Evolutionary conservation across 2,113 vertebrate species (phyloP), one percentile per base, ranked within the genome.

Genomic region (Megalops atlanticus): DNA sequence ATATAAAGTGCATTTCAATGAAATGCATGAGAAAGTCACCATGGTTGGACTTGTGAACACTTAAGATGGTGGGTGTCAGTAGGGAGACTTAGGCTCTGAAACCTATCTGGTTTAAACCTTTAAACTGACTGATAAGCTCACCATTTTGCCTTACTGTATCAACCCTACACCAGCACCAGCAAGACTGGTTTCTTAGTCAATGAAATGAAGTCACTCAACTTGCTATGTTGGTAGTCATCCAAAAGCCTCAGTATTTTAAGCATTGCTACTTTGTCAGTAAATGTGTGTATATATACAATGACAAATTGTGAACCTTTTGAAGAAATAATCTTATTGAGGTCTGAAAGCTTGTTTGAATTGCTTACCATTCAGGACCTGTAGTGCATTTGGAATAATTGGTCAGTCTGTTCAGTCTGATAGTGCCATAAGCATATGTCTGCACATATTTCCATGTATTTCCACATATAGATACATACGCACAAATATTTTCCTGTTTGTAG

Each of bases 401-500:
- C 90, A 89, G 85, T 43, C 87, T 89, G 89, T 93, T 87, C 88
- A 90, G 90, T 87, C 90, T 90, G 88, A 90, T 90, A 89, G 90
- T 86, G 85, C 88, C 40, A 18, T 27, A 39, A 18, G 27, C 14
- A 94, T 89, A 93, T 93, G 92, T 95, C 91, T 92, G 93, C 90
- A 88, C 90, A 93, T 91, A n/a, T n/a, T n/a, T n/a, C n/a, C n/a
- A n/a, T n/a, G n/a, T n/a, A n/a, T n/a, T n/a, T n/a, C n/a, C n/a
- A n/a, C 92, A 86, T 90, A 89, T 89, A 89, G 89, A 87, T 91
- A 88, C 21, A 74, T 74, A 43, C 83, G 83, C 92, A 91, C 93
- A 91, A 94, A 91, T 96, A 95, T 94, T 96, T 96, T 95, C 90
- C 88, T 89, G 43, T 45, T 14, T 45, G 77, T 86, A 92, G 81